Evolutionary conservation across 37 sponge, comb jelly and placozoan species (phyloP).

Genomic region (Amphimedon queenslandica): DNA sequence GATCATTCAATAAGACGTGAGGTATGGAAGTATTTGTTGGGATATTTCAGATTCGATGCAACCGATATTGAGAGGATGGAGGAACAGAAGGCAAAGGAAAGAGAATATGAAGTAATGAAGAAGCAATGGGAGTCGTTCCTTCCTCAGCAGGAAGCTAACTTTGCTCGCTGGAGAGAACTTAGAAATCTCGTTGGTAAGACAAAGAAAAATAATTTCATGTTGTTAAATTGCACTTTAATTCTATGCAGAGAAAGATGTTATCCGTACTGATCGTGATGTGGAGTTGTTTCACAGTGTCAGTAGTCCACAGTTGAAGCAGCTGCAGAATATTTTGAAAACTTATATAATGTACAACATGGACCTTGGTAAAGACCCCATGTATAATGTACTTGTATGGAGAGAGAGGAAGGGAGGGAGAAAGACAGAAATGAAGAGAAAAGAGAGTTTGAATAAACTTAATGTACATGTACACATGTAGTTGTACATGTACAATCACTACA

Average conservation of each 20-base stretch:
- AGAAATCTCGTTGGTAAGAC: conserved; percentile 57
- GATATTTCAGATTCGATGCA: conserved; percentile 47
- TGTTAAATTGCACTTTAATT: background rate
- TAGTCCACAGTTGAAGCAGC: conserved; percentile 48
- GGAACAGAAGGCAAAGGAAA: conserved; percentile 41
- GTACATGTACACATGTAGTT: background rate
- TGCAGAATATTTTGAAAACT: conserved; percentile 87
- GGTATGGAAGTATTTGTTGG: conserved; percentile 88
- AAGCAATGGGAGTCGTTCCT: conserved; percentile 81
- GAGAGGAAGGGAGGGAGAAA: too few species aligned
- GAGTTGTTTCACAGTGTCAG: conserved; percentile 42
- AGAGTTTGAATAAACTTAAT: too few species aligned
- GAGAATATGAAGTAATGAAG: conserved; percentile 75
- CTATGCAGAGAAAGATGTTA: conserved; percentile 79
- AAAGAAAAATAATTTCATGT: background rate
- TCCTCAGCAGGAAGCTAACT: conserved; percentile 53
- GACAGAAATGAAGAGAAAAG: too few species aligned
- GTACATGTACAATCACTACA: too few species aligned
- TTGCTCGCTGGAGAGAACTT: conserved; percentile 41
- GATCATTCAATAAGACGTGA: conserved; percentile 56
- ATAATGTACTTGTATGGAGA: too few species aligned
- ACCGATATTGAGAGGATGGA: conserved; percentile 72
- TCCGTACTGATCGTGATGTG: conserved; percentile 79
- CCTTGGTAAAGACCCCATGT: too few species aligned
- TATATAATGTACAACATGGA: conserved; percentile 94